phyloP scores from a whole-genome alignment of 2,888 invertebrate genomes.

The Drosophila paracracens region DNA sequence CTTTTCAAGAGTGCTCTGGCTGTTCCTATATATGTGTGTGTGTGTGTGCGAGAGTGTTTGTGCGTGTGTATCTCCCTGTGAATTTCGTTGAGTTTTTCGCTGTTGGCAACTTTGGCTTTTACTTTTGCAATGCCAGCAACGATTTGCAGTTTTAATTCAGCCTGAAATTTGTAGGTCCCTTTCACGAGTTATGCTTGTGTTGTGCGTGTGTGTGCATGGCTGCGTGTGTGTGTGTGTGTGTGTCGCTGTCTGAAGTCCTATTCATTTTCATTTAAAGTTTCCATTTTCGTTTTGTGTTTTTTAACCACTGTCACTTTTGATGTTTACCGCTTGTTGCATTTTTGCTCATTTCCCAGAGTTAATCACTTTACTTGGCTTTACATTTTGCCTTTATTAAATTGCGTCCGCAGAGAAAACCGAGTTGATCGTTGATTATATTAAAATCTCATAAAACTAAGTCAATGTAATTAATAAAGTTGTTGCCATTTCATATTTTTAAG shows the following conservation, averaged over 20 bases:
- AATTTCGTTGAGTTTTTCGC: conserved; percentile 21
- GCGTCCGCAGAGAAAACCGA: conserved; percentile 39
- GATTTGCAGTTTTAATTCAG: conserved; percentile 59
- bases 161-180: conserved; percentile 14
- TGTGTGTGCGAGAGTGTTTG: conserved; percentile 11
- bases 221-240: not conserved
- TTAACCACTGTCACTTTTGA: conserved; percentile 30
- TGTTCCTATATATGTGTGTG: conserved; percentile 3
- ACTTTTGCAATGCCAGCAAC: conserved; percentile 57
- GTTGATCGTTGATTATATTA: conserved; percentile 61
- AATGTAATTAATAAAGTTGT: conserved; percentile 73
- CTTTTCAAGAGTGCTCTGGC: conserved; percentile 42
- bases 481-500: conserved; percentile 31
- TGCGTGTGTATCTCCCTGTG: conserved; percentile 18
- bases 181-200: conserved; percentile 14
- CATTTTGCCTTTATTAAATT: conserved; percentile 48
- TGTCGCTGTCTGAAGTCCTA: conserved; percentile 38
- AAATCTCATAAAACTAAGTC: conserved; percentile 69
- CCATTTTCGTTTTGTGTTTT: conserved; percentile 9
- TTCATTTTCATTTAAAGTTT: conserved; percentile 54
- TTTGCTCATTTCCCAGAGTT: conserved; percentile 47
- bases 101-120: conserved; percentile 67
- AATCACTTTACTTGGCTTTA: conserved; percentile 56
- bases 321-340: conserved; percentile 48
- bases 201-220: not conserved